Evolutionary conservation across 2,113 vertebrate species (phyloP), one percentile per base, ranked within the genome.

Genomic region (Capreolus pygargus): DNA sequence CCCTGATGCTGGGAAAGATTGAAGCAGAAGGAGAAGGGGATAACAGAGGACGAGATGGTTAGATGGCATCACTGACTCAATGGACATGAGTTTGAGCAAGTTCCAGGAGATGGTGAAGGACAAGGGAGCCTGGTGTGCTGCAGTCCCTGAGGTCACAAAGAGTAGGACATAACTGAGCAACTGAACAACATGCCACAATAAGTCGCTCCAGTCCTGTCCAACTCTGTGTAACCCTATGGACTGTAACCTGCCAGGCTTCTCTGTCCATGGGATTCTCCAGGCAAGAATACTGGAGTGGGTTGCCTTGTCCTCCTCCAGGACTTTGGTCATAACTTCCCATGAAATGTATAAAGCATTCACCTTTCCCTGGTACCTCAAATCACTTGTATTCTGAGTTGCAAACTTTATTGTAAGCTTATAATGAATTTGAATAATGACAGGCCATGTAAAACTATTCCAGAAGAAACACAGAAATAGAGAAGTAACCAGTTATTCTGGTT

Each of bases 381-480:
- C 19, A 36, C 28, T 39, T 54, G 25, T 27, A 25, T 95, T 94
- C 30, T 39, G 5, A 92, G 67, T 33, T 64, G 45, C 43, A 91
- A 83, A 67, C 5, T 93, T 67, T 52, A 83, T 21, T 76, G 43
- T 85, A 30, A 36, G 47, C 36, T 67, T 70, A 64, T 58, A 60
- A 74, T 61, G 11, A 86, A 43, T 58, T 60, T 85, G 47, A 92
- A 64, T n/a, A 87, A 70, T 58, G 7, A 36, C n/a, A 94, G 33
- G 6, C 43, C 61, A 23, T 54, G 27, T 57, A 94, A 57, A 12
- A 67, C 13, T 36, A 57, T 87, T 95, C 8, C 33, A 89, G 97
- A 97, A 97, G 33, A 97, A 98, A 78, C 16, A 93, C 3, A 74
- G 2, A 47, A 95, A 88, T 27, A 47, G 47, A 50, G 21, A 64